phyloP scores from a whole-genome alignment of 2,797 vertebrate genomes.

The Synanceia verrucosa region DNA sequence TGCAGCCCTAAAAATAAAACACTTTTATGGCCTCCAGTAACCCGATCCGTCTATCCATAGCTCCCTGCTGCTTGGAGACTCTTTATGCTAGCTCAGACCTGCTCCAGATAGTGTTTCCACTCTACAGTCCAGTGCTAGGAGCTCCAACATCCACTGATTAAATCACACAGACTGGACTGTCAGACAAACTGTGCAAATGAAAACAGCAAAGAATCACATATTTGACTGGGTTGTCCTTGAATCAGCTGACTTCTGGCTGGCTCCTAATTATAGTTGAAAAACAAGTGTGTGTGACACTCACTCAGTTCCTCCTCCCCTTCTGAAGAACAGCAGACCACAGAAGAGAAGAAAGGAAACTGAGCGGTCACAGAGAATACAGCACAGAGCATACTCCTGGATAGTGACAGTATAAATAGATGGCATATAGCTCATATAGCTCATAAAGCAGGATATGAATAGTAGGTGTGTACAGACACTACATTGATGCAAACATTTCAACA shows the following conservation, averaged over 20 bases:
- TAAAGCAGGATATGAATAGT: not conserved
- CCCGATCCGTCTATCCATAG: not conserved
- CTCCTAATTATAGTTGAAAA: not conserved
- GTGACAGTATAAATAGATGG: not conserved
- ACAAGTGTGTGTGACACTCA: too few relatives aligned
- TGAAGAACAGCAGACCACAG: too few relatives aligned
- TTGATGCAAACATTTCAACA: not conserved
- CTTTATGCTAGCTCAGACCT: not conserved
- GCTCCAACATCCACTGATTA: not conserved
- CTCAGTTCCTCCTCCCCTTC: not conserved
- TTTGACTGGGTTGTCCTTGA: not conserved
- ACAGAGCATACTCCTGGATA: too few relatives aligned
- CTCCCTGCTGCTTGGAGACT: not conserved
- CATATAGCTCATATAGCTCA: not conserved
- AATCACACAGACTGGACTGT: not conserved
- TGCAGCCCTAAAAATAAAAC: too few relatives aligned
- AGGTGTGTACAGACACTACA: not conserved
- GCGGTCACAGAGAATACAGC: not conserved
- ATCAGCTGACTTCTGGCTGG: not conserved
- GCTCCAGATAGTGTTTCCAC: not conserved
- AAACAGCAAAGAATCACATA: not conserved
- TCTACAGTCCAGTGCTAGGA: not conserved
- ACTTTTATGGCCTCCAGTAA: not conserved
- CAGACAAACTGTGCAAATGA: not conserved
- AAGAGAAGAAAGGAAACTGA: not conserved